Conservation (phyloP, 1,140 invertebrate genomes). For the Vanessa tameamea region DNA sequence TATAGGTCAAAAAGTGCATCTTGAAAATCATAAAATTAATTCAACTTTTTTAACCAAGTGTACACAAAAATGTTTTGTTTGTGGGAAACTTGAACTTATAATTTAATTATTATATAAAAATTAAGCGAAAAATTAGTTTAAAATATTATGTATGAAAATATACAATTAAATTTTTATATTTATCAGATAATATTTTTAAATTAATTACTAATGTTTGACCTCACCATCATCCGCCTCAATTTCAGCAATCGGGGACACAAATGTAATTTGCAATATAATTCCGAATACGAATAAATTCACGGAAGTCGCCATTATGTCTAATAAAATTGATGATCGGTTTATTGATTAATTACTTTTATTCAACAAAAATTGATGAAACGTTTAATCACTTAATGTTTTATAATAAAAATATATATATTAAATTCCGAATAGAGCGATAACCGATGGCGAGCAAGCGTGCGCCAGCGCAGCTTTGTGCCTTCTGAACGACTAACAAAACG, state of each 20-base stretch:
- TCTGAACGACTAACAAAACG: slow-evolving; percentile 52
- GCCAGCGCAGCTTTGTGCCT: slow-evolving; percentile 47
- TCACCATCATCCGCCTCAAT: slow-evolving; percentile 71
- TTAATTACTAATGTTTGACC: slow-evolving; percentile 31
- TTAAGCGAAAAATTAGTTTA: no score
- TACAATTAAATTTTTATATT: neutral
- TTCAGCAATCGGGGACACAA: slow-evolving; percentile 65
- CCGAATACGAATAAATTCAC: slow-evolving; percentile 58
- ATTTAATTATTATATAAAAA: no score
- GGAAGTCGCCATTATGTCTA: slow-evolving; percentile 31
- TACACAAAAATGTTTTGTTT: no score
- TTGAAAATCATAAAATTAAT: no score
- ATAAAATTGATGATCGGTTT: slow-evolving; percentile 16
- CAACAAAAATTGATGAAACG: slow-evolving; percentile 18
- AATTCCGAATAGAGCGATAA: slow-evolving; percentile 27
- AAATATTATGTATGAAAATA: neutral
- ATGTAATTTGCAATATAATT: slow-evolving; percentile 62
- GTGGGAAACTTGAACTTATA: no score
- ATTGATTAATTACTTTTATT: slow-evolving; percentile 27
- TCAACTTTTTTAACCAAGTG: no score
- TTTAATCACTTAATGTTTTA: slow-evolving; percentile 17
- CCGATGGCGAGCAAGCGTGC: slow-evolving; percentile 38
- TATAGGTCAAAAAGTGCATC: no score
- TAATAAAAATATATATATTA: slow-evolving; percentile 24
- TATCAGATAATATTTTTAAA: neutral